Conservation (phyloP, 2,797 vertebrate genomes). For the Squalus acanthias region DNA sequence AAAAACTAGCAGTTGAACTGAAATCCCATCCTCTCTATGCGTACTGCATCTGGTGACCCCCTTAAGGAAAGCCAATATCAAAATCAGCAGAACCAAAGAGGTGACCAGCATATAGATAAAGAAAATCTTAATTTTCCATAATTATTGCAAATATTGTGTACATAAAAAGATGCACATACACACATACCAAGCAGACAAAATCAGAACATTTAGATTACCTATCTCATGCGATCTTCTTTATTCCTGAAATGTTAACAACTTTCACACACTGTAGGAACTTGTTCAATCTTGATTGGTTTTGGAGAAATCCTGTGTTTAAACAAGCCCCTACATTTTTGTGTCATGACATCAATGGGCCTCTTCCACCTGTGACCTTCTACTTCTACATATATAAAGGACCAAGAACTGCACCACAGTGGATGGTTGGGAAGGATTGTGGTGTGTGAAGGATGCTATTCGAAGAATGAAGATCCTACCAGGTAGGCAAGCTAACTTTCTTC, state of each 20-base stretch:
- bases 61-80: not conserved
- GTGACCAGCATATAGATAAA: not conserved
- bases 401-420: not conserved
- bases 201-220: too few relatives aligned
- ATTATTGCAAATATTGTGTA: not conserved
- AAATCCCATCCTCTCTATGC: not conserved
- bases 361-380: not conserved
- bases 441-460: not conserved
- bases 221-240: too few relatives aligned
- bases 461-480: not conserved
- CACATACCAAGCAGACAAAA: not conserved
- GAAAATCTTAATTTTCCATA: not conserved
- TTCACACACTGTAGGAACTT: not conserved
- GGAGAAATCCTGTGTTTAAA: not conserved
- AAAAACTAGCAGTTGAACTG: not conserved
- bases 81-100: not conserved
- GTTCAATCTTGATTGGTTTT: not conserved
- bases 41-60: not conserved
- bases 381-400: not conserved
- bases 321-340: not conserved
- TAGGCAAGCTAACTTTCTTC: not conserved
- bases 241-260: not conserved
- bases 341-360: not conserved
- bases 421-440: not conserved
- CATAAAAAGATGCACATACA: not conserved